These are phyloP conservation scores for Ochropacha duplaris DNA, from an alignment of 2,888 invertebrate genomes.

Conservation along the genomic window DNA sequence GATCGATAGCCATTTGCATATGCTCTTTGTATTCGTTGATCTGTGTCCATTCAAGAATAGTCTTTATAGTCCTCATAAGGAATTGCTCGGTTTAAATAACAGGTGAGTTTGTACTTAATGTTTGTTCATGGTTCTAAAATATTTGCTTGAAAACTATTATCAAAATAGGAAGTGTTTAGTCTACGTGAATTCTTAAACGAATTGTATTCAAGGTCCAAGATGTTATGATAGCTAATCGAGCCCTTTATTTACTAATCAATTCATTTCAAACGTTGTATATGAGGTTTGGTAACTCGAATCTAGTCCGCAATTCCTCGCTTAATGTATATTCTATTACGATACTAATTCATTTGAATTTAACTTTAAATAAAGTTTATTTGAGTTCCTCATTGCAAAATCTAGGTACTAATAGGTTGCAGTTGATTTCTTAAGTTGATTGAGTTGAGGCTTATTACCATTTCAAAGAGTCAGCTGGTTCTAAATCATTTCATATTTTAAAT, in stretches of 20 bases:
- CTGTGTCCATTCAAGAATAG: constrained; percentile 10
- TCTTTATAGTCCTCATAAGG: not conserved
- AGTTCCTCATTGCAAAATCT: not conserved
- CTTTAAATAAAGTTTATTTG: not conserved
- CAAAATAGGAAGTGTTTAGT: not conserved
- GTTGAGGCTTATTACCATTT: not conserved
- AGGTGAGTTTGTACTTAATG: not conserved
- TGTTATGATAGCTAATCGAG: not conserved
- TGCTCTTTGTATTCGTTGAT: constrained; percentile 7
- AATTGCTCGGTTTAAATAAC: not conserved
- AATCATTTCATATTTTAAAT: not conserved
- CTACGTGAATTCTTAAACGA: not conserved
- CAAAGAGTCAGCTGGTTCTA: not conserved
- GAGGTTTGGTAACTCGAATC: not conserved
- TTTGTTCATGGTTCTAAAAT: not conserved
- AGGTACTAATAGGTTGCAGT: not conserved
- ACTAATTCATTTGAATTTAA: not conserved
- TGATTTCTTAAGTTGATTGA: not conserved
- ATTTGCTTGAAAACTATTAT: not conserved
- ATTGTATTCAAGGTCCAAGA: not conserved
- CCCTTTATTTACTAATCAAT: not conserved
- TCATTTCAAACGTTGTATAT: not conserved
- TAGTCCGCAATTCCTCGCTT: not conserved
- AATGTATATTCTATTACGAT: not conserved
- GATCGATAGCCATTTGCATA: constrained; percentile 49